Conservation (phyloP, 2,113 vertebrate genomes). For the Toxostoma redivivum region DNA sequence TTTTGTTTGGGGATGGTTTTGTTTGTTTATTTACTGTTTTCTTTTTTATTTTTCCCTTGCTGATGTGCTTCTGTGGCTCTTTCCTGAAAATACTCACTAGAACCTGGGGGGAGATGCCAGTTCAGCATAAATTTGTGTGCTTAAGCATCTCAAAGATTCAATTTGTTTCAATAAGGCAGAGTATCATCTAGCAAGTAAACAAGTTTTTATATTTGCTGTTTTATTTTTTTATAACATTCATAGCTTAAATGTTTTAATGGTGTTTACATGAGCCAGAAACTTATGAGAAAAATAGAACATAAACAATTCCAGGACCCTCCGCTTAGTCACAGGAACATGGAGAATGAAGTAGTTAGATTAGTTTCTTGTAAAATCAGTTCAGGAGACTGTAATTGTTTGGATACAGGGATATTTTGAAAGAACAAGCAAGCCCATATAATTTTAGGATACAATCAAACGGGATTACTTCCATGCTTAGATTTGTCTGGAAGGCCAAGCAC, state of each 20-base stretch:
- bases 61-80: background rate
- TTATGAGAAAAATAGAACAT: background rate
- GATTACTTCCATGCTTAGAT: slow-evolving; percentile 25
- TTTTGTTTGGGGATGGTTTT: background rate
- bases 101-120: background rate
- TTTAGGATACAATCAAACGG: background rate
- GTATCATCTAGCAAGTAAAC: background rate
- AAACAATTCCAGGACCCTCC: background rate
- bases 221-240: background rate
- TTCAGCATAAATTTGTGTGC: background rate
- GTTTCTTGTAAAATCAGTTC: background rate
- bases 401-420: background rate
- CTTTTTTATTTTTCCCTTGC: background rate
- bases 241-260: background rate
- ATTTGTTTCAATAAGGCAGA: background rate
- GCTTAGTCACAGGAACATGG: background rate
- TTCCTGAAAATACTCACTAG: background rate
- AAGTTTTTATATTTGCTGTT: background rate
- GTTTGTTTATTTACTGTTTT: background rate
- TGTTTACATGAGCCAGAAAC: background rate
- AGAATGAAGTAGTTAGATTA: background rate
- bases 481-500: slow-evolving; percentile 16
- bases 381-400: background rate
- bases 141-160: background rate
- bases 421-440: background rate